phyloP scores from a whole-genome alignment of 1,140 invertebrate genomes.

The Cephus cinctus region DNA sequence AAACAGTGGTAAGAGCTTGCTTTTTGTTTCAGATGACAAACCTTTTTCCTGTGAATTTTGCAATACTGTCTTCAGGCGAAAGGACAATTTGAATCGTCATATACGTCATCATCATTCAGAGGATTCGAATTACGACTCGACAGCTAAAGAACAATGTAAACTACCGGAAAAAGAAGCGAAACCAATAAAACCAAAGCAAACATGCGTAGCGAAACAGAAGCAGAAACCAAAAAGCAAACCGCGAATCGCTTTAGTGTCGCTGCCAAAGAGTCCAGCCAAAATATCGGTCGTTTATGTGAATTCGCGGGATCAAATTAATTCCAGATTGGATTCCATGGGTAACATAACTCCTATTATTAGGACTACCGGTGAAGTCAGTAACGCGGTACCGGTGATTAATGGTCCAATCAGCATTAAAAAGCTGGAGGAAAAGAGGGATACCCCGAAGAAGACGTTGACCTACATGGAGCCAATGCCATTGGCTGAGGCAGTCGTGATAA shows the following conservation, averaged over 20 bases:
- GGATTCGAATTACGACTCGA: conserved; percentile 21
- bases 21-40: conserved; percentile 44
- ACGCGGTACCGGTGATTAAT: conserved; percentile 50
- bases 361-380: conserved; percentile 44
- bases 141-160: conserved; percentile 14
- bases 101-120: conserved; percentile 53
- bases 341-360: conserved; percentile 46
- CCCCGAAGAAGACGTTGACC: conserved; percentile 36
- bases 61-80: conserved; percentile 49
- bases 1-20: not conserved
- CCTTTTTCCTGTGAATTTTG: conserved; percentile 54
- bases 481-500: conserved; percentile 45
- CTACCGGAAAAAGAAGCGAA: conserved; percentile 9
- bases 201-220: conserved; percentile 8
- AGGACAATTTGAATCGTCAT: conserved; percentile 55
- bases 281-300: conserved; percentile 21
- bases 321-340: conserved; percentile 40
- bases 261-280: conserved; percentile 18
- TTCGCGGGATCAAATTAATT: conserved; percentile 39
- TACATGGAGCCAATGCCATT: conserved; percentile 48
- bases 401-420: conserved; percentile 40
- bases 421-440: conserved; percentile 25
- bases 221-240: conserved; percentile 22
- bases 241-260: not conserved
- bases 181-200: conserved; percentile 21